These are phyloP conservation scores for Liparis tanakae DNA, from an alignment of 2,797 vertebrate species.

Conservation along the genomic window DNA sequence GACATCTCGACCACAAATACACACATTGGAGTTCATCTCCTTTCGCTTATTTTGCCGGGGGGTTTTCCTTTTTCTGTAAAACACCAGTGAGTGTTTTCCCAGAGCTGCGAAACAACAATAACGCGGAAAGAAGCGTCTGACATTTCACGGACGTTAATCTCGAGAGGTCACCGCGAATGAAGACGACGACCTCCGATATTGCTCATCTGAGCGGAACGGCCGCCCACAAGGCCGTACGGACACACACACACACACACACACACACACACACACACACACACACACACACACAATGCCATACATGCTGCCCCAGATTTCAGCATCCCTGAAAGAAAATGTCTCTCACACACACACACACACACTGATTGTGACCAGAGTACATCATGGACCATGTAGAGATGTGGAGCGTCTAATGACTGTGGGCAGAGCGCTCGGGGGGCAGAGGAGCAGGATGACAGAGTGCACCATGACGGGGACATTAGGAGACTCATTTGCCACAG, in stretches of 20 bases:
- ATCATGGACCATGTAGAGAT: constrained; percentile 34
- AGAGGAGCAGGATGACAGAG: constrained; percentile 62
- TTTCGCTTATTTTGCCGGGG: neutral
- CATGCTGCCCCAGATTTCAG: neutral
- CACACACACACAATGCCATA: too few relatives aligned
- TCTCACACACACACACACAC: neutral
- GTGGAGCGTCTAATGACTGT: constrained; percentile 50
- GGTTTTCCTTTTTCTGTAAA: neutral
- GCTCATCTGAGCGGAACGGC: constrained; percentile 20
- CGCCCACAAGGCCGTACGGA: neutral
- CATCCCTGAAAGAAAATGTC: neutral
- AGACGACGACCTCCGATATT: neutral
- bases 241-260: neutral
- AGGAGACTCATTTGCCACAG: constrained; percentile 49
- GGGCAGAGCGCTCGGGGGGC: constrained; percentile 51
- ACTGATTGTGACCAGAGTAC: constrained; percentile 14
- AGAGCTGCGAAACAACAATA: neutral
- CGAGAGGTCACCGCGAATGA: neutral
- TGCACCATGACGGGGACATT: constrained; percentile 43
- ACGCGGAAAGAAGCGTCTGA: neutral
- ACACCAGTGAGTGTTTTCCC: neutral
- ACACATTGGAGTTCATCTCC: neutral
- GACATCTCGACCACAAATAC: neutral
- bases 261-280: neutral
- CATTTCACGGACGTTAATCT: neutral